phyloP scores from a whole-genome alignment of 2,113 vertebrate genomes.

The Scortum barcoo region DNA sequence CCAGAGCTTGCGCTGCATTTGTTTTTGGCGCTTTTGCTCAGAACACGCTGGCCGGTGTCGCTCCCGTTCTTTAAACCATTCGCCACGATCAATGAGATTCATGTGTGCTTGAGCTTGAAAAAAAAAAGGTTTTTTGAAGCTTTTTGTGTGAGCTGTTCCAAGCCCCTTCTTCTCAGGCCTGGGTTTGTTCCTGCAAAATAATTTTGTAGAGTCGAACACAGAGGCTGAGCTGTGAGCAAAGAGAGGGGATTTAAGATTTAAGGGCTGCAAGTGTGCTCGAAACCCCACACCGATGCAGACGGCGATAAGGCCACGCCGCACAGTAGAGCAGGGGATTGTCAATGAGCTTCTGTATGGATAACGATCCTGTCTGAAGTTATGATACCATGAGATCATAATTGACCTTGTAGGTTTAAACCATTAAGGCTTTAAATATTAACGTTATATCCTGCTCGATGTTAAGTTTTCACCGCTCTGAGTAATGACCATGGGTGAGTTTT shows the following conservation, averaged over 20 bases:
- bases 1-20: constrained; percentile 34
- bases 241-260: constrained; percentile 50
- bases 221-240: constrained; percentile 23
- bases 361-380: constrained; percentile 43
- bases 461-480: constrained; percentile 31
- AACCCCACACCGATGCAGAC: constrained; percentile 43
- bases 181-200: constrained; percentile 36
- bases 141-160: neutral
- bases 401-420: constrained; percentile 35
- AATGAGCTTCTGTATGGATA: constrained; percentile 29
- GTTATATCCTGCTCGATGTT: neutral
- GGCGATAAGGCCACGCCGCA: constrained; percentile 39
- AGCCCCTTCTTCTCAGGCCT: neutral
- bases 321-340: constrained; percentile 38
- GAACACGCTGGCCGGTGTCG: neutral
- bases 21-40: constrained; percentile 15
- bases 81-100: constrained; percentile 20
- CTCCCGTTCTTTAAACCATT: neutral
- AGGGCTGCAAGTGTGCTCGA: constrained; percentile 60
- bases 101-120: constrained; percentile 12
- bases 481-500: neutral
- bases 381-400: constrained; percentile 40
- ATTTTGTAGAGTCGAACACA: constrained; percentile 24
- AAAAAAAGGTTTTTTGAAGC: constrained; percentile 13
- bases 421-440: constrained; percentile 40